Conservation (phyloP, 1,140 invertebrate genomes). For the Dendrolimus kikuchii region DNA sequence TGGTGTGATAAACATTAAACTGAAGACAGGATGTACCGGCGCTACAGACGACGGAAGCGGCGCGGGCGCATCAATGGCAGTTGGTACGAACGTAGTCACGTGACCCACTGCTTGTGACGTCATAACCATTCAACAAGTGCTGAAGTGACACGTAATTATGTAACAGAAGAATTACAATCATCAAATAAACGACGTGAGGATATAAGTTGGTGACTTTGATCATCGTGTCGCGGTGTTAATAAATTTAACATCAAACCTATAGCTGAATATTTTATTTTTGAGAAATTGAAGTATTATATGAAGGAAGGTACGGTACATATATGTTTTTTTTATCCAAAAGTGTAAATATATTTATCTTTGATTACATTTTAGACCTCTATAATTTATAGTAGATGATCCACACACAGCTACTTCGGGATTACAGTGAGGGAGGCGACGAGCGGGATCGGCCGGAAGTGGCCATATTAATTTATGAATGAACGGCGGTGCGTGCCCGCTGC, state of each 20-base stretch:
- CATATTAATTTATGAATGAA: constrained; percentile 58
- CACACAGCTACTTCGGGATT: no score
- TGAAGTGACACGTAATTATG: neutral
- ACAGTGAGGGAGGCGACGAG: constrained; percentile 12
- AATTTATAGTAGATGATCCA: no score
- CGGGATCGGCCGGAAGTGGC: constrained; percentile 45
- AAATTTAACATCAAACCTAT: no score
- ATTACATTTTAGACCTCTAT: no score
- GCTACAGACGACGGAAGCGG: constrained; percentile 43
- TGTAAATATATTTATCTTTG: no score
- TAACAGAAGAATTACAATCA: neutral
- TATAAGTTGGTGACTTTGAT: no score
- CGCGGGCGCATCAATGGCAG: constrained; percentile 35
- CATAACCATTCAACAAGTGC: constrained; percentile 17
- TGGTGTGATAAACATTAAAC: constrained; percentile 22
- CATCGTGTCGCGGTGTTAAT: no score
- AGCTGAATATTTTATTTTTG: no score
- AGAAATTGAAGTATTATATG: no score
- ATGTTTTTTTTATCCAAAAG: no score
- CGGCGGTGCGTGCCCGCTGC: constrained; percentile 30
- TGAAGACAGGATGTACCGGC: constrained; percentile 50
- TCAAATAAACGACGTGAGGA: no score
- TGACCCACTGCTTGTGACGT: constrained; percentile 25
- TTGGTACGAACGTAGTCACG: constrained; percentile 16
- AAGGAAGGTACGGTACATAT: no score